A percentile compares a stretch with the other conserved stretches of the same genome.
Evolutionary conservation across 37 sponge, comb jelly and placozoan genomes (phyloP).

Genomic region (Sycon ciliatum): DNA sequence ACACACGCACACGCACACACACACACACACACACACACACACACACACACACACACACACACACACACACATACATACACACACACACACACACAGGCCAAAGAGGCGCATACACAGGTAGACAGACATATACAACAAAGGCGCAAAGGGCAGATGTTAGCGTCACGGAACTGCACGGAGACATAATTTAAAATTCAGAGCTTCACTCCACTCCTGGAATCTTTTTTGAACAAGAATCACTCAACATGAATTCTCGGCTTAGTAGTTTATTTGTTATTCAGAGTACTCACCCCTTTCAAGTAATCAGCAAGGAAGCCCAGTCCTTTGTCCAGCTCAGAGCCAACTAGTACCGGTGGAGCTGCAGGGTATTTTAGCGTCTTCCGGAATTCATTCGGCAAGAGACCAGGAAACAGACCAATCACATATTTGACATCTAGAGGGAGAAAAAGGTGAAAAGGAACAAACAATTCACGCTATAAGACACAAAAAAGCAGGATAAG

Average conservation of each 20-base stretch:
- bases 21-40: conserved; percentile 5
- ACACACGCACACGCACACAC: neutral
- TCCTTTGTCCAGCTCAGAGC: conserved; percentile 42
- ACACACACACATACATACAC: neutral
- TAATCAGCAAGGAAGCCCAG: conserved; percentile 45
- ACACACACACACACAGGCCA: conserved; percentile 3
- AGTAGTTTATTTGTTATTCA: too few species aligned
- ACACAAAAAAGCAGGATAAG: too few species aligned
- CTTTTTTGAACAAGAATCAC: too few species aligned
- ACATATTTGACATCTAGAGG: conserved; percentile 58
- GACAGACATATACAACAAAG: too few species aligned
- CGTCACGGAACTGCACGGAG: too few species aligned
- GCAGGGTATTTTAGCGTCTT: conserved; percentile 30
- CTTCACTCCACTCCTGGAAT: too few species aligned
- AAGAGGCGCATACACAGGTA: neutral
- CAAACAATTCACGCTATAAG: too few species aligned
- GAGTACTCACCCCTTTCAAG: conserved; percentile 35
- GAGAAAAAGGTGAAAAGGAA: neutral
- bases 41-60: conserved; percentile 5
- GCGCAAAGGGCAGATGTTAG: too few species aligned
- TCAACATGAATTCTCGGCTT: too few species aligned
- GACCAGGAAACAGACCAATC: conserved; percentile 59
- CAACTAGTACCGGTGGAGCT: conserved; percentile 49
- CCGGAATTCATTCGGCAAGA: conserved; percentile 49
- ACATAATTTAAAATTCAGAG: too few species aligned